Conservation (phyloP, 1,140 invertebrate species). For the Amyelois transitella region DNA sequence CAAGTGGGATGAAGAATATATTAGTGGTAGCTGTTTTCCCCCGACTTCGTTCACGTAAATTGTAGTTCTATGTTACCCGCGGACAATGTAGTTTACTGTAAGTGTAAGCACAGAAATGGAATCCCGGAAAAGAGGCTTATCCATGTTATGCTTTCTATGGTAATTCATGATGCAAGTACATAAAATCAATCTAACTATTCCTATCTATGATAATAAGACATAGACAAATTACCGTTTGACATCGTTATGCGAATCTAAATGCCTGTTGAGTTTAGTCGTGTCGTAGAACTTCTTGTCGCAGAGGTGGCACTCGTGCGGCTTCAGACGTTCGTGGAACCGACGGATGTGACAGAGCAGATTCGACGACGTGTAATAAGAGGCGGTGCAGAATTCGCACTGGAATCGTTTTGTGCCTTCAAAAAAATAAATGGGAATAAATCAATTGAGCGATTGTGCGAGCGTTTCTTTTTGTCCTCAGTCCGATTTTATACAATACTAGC, state of each 20-base stretch:
- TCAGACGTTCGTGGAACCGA: constrained; percentile 21
- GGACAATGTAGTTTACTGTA: no score
- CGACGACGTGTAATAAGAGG: constrained; percentile 35
- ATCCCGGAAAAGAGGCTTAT: no score
- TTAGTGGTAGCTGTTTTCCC: no score
- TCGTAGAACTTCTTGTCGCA: constrained; percentile 36
- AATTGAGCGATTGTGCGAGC: neutral
- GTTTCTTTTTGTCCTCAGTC: no score
- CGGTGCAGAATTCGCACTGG: constrained; percentile 32
- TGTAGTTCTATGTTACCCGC: no score
- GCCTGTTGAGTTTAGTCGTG: constrained; percentile 34
- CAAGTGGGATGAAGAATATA: no score
- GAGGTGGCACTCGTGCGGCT: constrained; percentile 19
- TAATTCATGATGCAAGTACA: no score
- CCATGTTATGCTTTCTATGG: no score
- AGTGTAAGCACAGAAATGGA: no score
- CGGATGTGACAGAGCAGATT: constrained; percentile 35
- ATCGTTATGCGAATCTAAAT: constrained; percentile 40
- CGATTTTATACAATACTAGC: no score
- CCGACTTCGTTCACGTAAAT: no score
- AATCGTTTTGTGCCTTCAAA: constrained; percentile 36
- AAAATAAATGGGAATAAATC: neutral
- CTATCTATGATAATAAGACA: neutral
- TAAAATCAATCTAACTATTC: no score
- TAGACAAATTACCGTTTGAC: constrained; percentile 29